Evolutionary conservation across 2,113 vertebrate species (phyloP).

Genomic region (Ceyx margarethae): DNA sequence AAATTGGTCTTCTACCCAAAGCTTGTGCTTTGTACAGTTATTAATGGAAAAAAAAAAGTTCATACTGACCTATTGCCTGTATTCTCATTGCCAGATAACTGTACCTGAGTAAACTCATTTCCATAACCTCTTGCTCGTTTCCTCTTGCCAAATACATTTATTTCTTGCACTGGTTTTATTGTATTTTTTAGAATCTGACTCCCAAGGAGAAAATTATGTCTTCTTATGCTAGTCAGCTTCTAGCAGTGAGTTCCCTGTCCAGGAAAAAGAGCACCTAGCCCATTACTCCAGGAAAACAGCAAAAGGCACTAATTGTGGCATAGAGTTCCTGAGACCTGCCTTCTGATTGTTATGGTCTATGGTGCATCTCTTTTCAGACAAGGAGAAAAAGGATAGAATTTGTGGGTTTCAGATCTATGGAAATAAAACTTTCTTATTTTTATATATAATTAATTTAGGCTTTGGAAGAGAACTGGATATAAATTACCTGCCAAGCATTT

Average conservation of each 20-base stretch:
- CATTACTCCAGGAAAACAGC: neutral
- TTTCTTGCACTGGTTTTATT: neutral
- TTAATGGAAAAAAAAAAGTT: neutral
- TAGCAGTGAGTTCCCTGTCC: neutral
- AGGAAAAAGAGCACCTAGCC: neutral
- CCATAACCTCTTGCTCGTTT: neutral
- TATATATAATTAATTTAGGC: neutral
- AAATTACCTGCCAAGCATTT: neutral
- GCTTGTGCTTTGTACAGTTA: neutral
- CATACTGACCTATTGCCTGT: neutral
- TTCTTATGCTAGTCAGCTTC: neutral
- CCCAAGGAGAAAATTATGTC: neutral
- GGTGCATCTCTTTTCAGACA: neutral
- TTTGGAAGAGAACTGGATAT: neutral
- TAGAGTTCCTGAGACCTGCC: neutral
- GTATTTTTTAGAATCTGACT: neutral
- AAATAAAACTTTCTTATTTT: neutral
- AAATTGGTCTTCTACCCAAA: neutral
- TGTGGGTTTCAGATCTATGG: neutral
- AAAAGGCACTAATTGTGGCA: neutral
- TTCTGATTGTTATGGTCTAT: neutral
- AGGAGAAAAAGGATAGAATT: neutral
- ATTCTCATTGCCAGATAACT: neutral
- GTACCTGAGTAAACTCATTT: neutral
- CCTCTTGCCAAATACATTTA: neutral